Conservation (phyloP, 2,113 vertebrate genomes). For the Oriolus oriolus region DNA sequence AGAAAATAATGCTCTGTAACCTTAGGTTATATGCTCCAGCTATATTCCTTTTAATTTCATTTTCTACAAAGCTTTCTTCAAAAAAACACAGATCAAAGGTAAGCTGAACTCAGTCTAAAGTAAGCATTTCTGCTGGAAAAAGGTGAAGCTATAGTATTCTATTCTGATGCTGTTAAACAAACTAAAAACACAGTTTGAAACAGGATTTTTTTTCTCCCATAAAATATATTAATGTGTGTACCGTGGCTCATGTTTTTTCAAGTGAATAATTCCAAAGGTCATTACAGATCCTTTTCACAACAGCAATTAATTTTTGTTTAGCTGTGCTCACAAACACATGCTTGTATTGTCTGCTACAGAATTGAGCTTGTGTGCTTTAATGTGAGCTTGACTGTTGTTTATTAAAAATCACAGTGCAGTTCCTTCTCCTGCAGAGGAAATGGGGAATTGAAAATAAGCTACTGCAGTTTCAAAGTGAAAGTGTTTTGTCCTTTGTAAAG, state of each 20-base stretch:
- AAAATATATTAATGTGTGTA: not conserved
- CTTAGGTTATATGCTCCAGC: not conserved
- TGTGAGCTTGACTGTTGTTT: not conserved
- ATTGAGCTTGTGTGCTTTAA: not conserved
- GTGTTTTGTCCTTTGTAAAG: not conserved
- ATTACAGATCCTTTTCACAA: not conserved
- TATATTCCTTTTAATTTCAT: not conserved
- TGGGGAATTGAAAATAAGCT: not conserved
- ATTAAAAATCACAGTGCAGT: slow-evolving; percentile 14
- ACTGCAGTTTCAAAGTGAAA: not conserved
- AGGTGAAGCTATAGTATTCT: not conserved
- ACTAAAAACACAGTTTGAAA: not conserved
- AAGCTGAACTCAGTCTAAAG: not conserved
- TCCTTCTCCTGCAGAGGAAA: not conserved
- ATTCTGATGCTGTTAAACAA: not conserved
- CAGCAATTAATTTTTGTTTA: slow-evolving; percentile 19
- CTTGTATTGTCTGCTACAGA: not conserved
- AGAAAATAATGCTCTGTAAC: not conserved
- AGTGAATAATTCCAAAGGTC: slow-evolving; percentile 12
- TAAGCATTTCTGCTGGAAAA: not conserved
- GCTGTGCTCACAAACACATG: not conserved
- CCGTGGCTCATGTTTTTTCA: not conserved
- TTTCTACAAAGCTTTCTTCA: not conserved
- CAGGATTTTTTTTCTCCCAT: not conserved
- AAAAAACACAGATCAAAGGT: not conserved